These are phyloP conservation scores for Lithobates sylvaticus DNA, from an alignment of 2,797 vertebrate genomes.

Conservation along the genomic window DNA sequence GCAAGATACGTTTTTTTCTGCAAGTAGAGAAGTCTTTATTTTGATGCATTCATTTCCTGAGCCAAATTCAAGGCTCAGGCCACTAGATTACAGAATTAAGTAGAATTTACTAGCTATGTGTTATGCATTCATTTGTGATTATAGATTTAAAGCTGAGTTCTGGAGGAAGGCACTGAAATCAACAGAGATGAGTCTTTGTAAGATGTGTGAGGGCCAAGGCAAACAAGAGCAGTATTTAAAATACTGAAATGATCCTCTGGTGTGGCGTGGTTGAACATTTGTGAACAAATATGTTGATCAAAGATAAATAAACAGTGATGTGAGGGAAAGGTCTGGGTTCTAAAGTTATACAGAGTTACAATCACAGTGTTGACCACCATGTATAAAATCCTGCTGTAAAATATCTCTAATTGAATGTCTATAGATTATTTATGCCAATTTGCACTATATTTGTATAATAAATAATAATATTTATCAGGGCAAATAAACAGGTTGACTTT, in stretches of 20 bases:
- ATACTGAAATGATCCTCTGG: background rate
- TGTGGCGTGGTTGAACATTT: too few species aligned
- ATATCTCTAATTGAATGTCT: too few species aligned
- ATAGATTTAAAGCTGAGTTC: background rate
- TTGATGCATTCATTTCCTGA: conserved; percentile 61
- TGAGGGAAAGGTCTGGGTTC: too few species aligned
- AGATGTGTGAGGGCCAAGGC: background rate
- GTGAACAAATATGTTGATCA: too few species aligned
- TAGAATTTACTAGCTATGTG: conserved; percentile 29
- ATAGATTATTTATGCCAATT: too few species aligned
- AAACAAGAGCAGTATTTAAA: background rate
- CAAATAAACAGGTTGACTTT: too few species aligned
- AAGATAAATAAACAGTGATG: too few species aligned
- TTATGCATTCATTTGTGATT: conserved; percentile 16
- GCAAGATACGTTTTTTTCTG: conserved; percentile 56
- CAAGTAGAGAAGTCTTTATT: conserved; percentile 42
- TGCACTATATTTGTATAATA: too few species aligned
- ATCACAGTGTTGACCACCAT: too few species aligned
- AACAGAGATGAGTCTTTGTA: background rate
- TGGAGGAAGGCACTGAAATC: background rate
- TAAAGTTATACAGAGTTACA: too few species aligned
- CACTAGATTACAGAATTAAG: conserved; percentile 39
- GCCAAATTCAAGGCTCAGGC: conserved; percentile 40
- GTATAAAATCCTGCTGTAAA: too few species aligned
- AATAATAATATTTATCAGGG: too few species aligned